Conservation (phyloP, 92 coral and sea anemone genomes). For the Phenganax subtilis region DNA sequence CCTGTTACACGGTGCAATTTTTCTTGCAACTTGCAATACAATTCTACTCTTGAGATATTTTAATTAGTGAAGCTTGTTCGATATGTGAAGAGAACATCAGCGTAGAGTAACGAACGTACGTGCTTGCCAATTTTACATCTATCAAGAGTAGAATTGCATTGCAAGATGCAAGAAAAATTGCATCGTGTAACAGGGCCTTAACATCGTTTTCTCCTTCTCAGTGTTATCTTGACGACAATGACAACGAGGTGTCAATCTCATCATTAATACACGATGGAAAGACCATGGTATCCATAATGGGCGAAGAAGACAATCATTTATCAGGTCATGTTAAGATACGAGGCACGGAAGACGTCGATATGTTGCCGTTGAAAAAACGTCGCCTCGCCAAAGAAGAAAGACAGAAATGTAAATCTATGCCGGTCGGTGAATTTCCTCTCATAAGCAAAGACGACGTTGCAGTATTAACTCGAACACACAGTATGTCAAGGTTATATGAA, state of each 20-base stretch:
- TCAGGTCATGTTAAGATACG: constrained; percentile 11
- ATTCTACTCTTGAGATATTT: too few relatives aligned
- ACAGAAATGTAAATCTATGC: constrained; percentile 31
- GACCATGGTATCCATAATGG: constrained; percentile 9
- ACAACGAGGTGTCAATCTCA: constrained; percentile 16
- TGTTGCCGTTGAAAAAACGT: constrained; percentile 15
- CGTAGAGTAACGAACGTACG: too few relatives aligned
- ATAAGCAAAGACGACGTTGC: neutral
- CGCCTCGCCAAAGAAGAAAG: constrained; percentile 9
- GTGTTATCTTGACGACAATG: neutral
- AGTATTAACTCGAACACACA: constrained; percentile 8
- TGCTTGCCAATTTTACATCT: too few relatives aligned
- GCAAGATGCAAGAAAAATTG: too few relatives aligned
- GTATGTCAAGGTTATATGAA: constrained; percentile 15
- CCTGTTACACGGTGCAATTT: too few relatives aligned
- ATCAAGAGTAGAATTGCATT: too few relatives aligned
- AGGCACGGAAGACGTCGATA: neutral
- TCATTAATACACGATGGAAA: constrained; percentile 6
- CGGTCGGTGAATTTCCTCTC: neutral
- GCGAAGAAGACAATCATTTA: constrained; percentile 5
- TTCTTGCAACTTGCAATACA: too few relatives aligned
- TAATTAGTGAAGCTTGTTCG: too few relatives aligned
- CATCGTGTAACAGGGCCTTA: too few relatives aligned
- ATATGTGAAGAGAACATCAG: too few relatives aligned
- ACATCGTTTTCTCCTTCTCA: neutral